Percentiles rank a stretch among this genome's conserved stretches.
phyloP scores from a whole-genome alignment of 2,113 vertebrate genomes.

The Hippocampus guttulatus region DNA sequence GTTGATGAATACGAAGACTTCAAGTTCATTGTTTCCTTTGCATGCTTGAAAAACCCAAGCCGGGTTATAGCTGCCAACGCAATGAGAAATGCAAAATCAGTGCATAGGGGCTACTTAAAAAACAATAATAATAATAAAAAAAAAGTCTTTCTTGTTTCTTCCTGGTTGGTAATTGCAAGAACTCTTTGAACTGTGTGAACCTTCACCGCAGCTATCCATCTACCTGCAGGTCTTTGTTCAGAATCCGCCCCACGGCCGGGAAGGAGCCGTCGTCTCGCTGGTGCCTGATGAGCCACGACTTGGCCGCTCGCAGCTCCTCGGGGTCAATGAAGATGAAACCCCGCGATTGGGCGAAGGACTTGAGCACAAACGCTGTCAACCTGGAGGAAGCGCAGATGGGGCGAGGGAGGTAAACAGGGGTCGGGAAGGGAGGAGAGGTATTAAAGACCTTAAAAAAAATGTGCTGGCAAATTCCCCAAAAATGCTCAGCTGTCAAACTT shows the following conservation, averaged over 20 bases:
- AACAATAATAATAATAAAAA: no score
- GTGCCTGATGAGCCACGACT: constrained; percentile 86
- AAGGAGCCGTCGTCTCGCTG: constrained; percentile 86
- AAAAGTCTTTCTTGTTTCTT: neutral
- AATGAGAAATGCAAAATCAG: neutral
- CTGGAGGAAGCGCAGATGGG: constrained; percentile 55
- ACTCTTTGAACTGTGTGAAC: constrained; percentile 1
- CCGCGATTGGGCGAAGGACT: constrained; percentile 91
- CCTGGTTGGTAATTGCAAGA: neutral
- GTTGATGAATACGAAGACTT: no score
- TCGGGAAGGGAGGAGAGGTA: constrained; percentile 9
- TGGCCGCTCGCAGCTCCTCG: constrained; percentile 80
- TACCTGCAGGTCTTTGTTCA: constrained; percentile 95
- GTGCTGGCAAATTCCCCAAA: constrained; percentile 22
- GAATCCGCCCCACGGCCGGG: constrained; percentile 85
- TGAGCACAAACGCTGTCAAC: constrained; percentile 92
- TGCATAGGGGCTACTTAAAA: neutral
- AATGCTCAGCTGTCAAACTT: constrained; percentile 23
- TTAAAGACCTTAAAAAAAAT: constrained; percentile 25
- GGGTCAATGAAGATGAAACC: constrained; percentile 92
- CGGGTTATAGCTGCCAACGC: neutral
- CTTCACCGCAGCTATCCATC: constrained; percentile 9
- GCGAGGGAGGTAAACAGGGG: neutral
- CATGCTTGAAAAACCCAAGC: no score
- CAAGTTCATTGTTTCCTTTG: no score